Percentiles rank a stretch among this genome's conserved stretches.
Conservation (phyloP, 2,113 vertebrate genomes). For the Orthonyx spaldingii region DNA sequence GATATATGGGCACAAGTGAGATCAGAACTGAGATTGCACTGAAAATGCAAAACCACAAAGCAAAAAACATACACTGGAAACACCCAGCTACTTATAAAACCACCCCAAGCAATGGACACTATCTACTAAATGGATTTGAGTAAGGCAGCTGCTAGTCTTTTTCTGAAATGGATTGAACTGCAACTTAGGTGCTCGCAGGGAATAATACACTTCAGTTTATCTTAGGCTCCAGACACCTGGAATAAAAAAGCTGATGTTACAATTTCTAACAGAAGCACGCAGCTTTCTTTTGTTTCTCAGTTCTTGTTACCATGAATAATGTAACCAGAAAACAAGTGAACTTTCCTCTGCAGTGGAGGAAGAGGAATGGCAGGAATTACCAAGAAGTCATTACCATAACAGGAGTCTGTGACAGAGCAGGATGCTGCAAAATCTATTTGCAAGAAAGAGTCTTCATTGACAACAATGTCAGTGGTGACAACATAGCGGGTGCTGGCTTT, state of each 20-base stretch:
- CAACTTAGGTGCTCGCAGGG: neutral
- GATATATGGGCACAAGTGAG: neutral
- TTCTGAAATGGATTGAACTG: neutral
- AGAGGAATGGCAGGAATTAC: neutral
- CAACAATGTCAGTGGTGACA: constrained; percentile 90
- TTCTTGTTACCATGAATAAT: neutral
- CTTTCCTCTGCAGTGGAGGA: neutral
- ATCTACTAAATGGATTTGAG: neutral
- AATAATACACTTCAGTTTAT: neutral
- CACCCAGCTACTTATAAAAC: neutral
- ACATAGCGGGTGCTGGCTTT: constrained; percentile 96
- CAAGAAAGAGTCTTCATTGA: constrained; percentile 92
- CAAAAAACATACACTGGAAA: neutral
- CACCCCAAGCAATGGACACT: neutral
- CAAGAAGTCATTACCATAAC: constrained; percentile 83
- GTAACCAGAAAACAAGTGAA: neutral
- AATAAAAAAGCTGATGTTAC: neutral
- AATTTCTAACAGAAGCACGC: neutral
- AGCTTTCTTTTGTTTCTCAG: neutral
- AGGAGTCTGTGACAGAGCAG: constrained; percentile 95
- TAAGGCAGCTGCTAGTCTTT: neutral
- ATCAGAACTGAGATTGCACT: neutral
- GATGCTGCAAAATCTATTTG: constrained; percentile 98
- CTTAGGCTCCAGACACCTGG: neutral
- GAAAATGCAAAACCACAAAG: neutral